Evolutionary conservation across 2,113 vertebrate species (phyloP), one percentile per base, ranked within the genome.

Genomic region (Anoplopoma fimbria): DNA sequence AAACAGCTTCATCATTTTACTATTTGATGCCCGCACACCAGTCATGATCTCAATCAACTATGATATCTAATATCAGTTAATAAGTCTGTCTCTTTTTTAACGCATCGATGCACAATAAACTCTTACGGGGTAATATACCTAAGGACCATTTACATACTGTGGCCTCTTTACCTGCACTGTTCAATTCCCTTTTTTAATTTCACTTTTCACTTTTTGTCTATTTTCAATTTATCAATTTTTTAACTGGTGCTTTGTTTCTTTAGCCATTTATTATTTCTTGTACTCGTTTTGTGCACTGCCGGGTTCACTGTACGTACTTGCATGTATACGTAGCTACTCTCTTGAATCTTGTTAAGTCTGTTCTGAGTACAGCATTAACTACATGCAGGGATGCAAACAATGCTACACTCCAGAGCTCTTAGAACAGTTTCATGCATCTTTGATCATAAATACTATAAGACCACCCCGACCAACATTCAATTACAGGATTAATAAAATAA

Each of bases 401-500:
- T 51, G 17, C 60, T 38, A 7, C 1, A 4, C 33, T 55, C 23
- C n/a, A n/a, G n/a, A n/a, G n/a, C n/a, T n/a, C n/a, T n/a, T 25
- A 23, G 23, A 47, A 13, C 6, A 27, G 19, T 60, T 61, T 75
- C 21, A 45, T 23, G 25, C 29, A 72, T 53, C 40, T 74, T 33
- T 60, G 9, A 15, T 9, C 4, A 40, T 21, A 38, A 75, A 34
- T 9, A 65, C 6, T 53, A 6, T 72, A 4, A n/a, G 13, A 51
- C 13, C 6, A n/a, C 13, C 15, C 53, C 51, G 34, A 6, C 17
- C 14, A 73, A 19, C 15, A 9, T 40, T 68, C 29, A 84, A 23
- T 79, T 29, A 29, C 4, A 51, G 51, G n/a, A 83, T 72, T 62
- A 34, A 83, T 79, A 63, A 23, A 73, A 6, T 9, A 45, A 19